These are phyloP conservation scores for Andrena chrysosceles DNA, from an alignment of 2,888 invertebrate genomes.

Conservation along the genomic window DNA sequence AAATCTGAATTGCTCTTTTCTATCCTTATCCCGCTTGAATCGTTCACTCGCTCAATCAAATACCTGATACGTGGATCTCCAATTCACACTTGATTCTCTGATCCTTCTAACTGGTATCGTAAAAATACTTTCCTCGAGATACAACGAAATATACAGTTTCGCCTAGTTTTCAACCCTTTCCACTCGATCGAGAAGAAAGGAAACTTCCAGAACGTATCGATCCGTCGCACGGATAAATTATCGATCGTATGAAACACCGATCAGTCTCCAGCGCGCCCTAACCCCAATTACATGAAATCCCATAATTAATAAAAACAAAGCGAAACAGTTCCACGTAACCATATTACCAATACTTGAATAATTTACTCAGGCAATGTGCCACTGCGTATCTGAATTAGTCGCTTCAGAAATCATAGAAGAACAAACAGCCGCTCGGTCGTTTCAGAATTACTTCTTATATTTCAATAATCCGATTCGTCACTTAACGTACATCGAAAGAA, in stretches of 20 bases:
- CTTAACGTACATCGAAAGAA: constrained; percentile 55
- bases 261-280: too few relatives aligned
- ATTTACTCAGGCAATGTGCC: too few relatives aligned
- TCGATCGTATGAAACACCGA: too few relatives aligned
- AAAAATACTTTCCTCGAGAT: constrained; percentile 34
- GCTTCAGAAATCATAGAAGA: not conserved
- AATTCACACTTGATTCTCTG: not conserved
- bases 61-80: constrained; percentile 5
- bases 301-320: too few relatives aligned
- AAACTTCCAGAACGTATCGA: not conserved
- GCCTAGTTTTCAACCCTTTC: constrained; percentile 20
- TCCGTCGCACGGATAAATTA: not conserved
- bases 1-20: constrained; percentile 8
- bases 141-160: constrained; percentile 4
- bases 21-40: not conserved
- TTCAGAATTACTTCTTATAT: constrained; percentile 56
- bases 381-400: too few relatives aligned
- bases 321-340: too few relatives aligned
- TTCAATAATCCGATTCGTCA: constrained; percentile 53
- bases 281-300: too few relatives aligned
- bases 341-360: too few relatives aligned
- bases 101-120: constrained; percentile 4
- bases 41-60: constrained; percentile 22
- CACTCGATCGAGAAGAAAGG: constrained; percentile 21
- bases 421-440: constrained; percentile 25